phyloP scores from a whole-genome alignment of 2,888 invertebrate species.

The Drosophila planitibia region DNA sequence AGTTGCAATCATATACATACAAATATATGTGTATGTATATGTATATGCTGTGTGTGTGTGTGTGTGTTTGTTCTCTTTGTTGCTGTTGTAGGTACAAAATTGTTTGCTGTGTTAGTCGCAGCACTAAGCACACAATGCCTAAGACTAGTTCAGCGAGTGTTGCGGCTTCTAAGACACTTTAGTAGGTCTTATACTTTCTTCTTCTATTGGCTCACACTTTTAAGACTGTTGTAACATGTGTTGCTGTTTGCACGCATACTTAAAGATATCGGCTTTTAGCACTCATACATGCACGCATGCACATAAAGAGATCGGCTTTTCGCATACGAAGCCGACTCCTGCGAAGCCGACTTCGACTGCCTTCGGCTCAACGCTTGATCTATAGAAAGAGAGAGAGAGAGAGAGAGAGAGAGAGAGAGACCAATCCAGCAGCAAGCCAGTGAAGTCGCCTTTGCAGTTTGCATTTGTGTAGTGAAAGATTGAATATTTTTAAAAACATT shows the following conservation, averaged over 20 bases:
- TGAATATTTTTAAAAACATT: background rate
- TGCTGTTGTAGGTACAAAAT: constrained; percentile 82
- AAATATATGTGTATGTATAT: constrained; percentile 56
- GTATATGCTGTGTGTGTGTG: constrained; percentile 32
- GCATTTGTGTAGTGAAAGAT: background rate
- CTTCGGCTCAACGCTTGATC: background rate
- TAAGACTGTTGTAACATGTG: background rate
- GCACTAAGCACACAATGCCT: background rate
- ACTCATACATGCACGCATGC: background rate
- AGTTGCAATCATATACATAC: constrained; percentile 61
- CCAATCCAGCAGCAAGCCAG: background rate
- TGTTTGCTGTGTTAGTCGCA: constrained; percentile 54
- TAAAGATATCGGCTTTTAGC: background rate
- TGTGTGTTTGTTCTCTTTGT: constrained; percentile 20
- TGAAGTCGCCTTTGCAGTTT: background rate
- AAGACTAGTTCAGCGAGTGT: background rate
- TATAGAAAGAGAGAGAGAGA: background rate
- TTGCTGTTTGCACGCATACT: background rate
- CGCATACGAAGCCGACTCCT: background rate
- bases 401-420: background rate
- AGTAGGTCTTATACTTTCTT: background rate
- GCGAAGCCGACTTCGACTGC: background rate
- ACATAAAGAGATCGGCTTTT: background rate
- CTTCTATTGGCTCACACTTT: background rate
- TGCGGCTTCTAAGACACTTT: background rate